Percentiles rank a stretch among this genome's conserved stretches.
phyloP scores from a whole-genome alignment of 2,888 invertebrate species.

The Ormyrus labotus region DNA sequence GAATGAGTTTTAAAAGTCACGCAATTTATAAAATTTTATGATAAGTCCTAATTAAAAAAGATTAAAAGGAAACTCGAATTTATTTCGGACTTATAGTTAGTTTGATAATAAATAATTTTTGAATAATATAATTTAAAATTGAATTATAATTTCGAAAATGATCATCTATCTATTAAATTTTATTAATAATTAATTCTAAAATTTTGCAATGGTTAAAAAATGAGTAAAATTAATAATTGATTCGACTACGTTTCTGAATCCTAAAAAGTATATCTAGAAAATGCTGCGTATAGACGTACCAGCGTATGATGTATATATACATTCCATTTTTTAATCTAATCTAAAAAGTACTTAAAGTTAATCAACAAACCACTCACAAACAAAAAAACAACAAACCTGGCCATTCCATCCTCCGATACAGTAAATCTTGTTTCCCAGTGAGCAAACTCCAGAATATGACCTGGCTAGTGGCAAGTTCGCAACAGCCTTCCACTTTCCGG shows the following conservation, averaged over 20 bases:
- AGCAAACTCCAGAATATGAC: conserved; percentile 79
- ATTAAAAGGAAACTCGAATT: background rate
- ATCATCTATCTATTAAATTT: too few relatives aligned
- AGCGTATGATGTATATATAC: too few relatives aligned
- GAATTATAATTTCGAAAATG: too few relatives aligned
- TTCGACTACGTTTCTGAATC: too few relatives aligned
- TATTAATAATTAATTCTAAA: too few relatives aligned
- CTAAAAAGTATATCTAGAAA: too few relatives aligned
- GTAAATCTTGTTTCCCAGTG: conserved; percentile 82
- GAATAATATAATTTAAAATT: conserved; percentile 4
- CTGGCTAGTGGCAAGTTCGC: conserved; percentile 75
- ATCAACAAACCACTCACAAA: background rate
- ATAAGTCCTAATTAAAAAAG: background rate
- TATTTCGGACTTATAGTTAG: background rate
- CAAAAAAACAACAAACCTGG: conserved; percentile 68
- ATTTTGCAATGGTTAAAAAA: too few relatives aligned
- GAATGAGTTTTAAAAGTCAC: conserved; percentile 6
- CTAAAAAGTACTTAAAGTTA: background rate
- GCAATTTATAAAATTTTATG: background rate
- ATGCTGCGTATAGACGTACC: too few relatives aligned
- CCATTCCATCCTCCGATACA: conserved; percentile 90
- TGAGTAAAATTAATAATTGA: too few relatives aligned
- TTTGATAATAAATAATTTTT: background rate
- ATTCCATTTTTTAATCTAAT: too few relatives aligned
- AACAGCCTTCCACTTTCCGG: conserved; percentile 75